Evolutionary conservation across 64 coral and sea anemone genomes (phyloP), one percentile per base, ranked within the genome.

Genomic region (Pachyseris speciosa): DNA sequence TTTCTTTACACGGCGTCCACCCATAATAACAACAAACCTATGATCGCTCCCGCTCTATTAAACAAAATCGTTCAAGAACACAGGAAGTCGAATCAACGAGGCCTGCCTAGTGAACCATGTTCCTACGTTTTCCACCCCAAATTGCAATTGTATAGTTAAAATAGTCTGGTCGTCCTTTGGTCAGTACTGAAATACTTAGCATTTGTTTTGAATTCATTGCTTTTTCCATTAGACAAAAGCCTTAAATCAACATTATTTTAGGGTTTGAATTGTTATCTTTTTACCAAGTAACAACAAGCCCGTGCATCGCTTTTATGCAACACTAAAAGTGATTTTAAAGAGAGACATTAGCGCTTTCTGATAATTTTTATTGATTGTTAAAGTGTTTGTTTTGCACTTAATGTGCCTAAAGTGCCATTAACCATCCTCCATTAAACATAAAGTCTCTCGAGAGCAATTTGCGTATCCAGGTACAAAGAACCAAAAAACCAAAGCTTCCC

Each of bases 371-470:
- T 25, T 61, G 13, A 24, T 61, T 61, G 17, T 20, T 57, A 16
- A 34, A 2, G 36, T 81, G 17, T 81, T 81, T 81, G 77, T 59
- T 37, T 58, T 41, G 1, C 77, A 60, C 51, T 81, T 81, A 61
- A 61, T 30, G 20, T 36, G 17, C 10, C 9, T 11, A 45, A 51
- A 43, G n/a, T n/a, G 6, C 72, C 13, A 52, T 75, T 34, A 55
- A 78, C 12, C 7, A 67, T 67, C 13, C 13, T 0, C 15, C 13
- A 39, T 25, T 25, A 24, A 5, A 55, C 17, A 50, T 41, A 55
- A 27, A 15, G 34, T 74, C 38, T 22, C 40, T 1, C 22, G 70
- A 44, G 70, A 72, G 5, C 26, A 27, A 74, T 74, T 74, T 74
- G 24, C 51, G 51, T 55, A 16, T 55, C 15, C 12, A 25, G n/a